A percentile compares a stretch with the other conserved stretches of the same genome.
Evolutionary conservation across 2,888 invertebrate genomes (phyloP).

Genomic region (Apotomis turbidana): DNA sequence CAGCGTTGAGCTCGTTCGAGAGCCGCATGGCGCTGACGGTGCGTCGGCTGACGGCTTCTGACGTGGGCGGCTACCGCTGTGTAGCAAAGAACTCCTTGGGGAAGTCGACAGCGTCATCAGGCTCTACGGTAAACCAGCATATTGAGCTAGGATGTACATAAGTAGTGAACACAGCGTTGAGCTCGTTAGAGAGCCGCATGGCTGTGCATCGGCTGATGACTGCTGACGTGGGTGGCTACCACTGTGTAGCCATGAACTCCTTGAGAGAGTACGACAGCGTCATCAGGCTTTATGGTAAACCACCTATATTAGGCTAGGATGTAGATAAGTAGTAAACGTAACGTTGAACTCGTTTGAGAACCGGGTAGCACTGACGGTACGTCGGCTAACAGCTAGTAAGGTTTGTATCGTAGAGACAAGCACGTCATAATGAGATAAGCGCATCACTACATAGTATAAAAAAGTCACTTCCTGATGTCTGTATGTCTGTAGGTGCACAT

Average conservation of each 20-base stretch:
- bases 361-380: slow-evolving; percentile 91
- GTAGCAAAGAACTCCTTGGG: slow-evolving; percentile 94
- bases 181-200: slow-evolving; percentile 93
- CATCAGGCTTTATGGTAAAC: slow-evolving; percentile 92
- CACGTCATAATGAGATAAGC: no score
- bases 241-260: slow-evolving; percentile 94
- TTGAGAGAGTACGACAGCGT: slow-evolving; percentile 94
- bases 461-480: no score
- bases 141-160: neutral
- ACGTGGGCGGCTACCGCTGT: slow-evolving; percentile 93
- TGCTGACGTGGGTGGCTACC: slow-evolving; percentile 91
- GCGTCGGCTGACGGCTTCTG: slow-evolving; percentile 87
- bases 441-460: no score
- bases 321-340: slow-evolving; percentile 85
- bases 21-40: slow-evolving; percentile 92
- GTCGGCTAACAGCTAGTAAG: slow-evolving; percentile 84
- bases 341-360: slow-evolving; percentile 91
- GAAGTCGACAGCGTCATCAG: slow-evolving; percentile 94
- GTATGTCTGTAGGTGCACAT: no score
- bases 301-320: neutral
- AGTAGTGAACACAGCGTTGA: slow-evolving; percentile 84
- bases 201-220: slow-evolving; percentile 89
- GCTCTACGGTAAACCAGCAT: slow-evolving; percentile 87
- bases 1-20: slow-evolving; percentile 89
- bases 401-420: no score